Percentiles rank a stretch among this genome's conserved stretches.
Evolutionary conservation across 2,797 vertebrate species (phyloP).

Genomic region (Trachurus trachurus): DNA sequence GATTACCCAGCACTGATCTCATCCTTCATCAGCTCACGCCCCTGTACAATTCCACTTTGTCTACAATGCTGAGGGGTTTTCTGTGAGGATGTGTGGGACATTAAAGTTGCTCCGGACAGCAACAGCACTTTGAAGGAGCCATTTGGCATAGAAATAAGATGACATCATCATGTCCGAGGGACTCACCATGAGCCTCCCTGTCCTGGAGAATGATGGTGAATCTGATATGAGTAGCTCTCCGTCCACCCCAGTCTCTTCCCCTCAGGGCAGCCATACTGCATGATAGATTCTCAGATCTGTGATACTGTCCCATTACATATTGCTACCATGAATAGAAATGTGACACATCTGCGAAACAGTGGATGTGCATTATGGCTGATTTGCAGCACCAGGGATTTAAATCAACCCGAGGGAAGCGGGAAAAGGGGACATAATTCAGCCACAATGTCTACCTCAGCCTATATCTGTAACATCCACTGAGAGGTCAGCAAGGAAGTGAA

Average conservation of each 20-base stretch:
- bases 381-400: constrained; percentile 83
- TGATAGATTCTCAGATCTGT: constrained; percentile 86
- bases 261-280: constrained; percentile 70
- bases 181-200: constrained; percentile 27
- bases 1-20: background rate
- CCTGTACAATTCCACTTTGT: background rate
- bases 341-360: constrained; percentile 82
- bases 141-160: constrained; percentile 46
- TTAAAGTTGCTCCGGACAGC: constrained; percentile 21
- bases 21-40: background rate
- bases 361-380: constrained; percentile 81
- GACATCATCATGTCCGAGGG: constrained; percentile 9
- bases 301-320: constrained; percentile 82
- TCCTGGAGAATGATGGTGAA: constrained; percentile 84
- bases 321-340: constrained; percentile 84
- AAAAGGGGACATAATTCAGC: constrained; percentile 77
- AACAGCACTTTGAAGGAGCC: constrained; percentile 28
- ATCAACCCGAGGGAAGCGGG: constrained; percentile 70
- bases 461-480: constrained; percentile 33
- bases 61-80: constrained; percentile 23
- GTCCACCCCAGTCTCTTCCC: constrained; percentile 78
- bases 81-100: constrained; percentile 24
- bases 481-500: constrained; percentile 46
- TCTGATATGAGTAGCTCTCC: constrained; percentile 67
- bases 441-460: constrained; percentile 37